A percentile compares a stretch with the other conserved stretches of the same genome.
Conservation (phyloP, 2,888 invertebrate species). For the Macaria liturata region DNA sequence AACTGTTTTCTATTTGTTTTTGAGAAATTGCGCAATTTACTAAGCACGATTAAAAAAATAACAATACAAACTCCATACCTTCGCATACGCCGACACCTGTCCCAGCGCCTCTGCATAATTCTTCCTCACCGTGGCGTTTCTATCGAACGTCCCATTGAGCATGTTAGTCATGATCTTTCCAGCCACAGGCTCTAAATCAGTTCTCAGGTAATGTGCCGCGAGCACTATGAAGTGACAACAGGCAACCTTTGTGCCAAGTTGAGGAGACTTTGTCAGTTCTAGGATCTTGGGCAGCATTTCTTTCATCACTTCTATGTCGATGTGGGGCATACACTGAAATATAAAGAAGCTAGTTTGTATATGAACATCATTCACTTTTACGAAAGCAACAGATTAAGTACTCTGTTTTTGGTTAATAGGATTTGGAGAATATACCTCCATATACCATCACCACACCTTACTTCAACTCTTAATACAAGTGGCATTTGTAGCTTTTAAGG, state of each 20-base stretch:
- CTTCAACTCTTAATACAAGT: no score
- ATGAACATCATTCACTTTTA: no score
- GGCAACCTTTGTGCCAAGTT: conserved; percentile 92
- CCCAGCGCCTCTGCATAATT: conserved; percentile 93
- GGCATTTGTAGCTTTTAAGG: no score
- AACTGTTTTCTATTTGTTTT: no score
- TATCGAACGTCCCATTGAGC: conserved; percentile 91
- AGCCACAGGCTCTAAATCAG: conserved; percentile 81
- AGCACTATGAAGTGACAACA: conserved; percentile 91
- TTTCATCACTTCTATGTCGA: conserved; percentile 90
- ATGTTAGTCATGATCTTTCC: conserved; percentile 83
- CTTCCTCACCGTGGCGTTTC: conserved; percentile 92
- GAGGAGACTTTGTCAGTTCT: conserved; percentile 93
- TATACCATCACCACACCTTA: no score
- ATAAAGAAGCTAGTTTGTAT: background rate
- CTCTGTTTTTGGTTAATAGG: no score
- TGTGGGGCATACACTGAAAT: conserved; percentile 85
- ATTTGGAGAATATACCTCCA: no score
- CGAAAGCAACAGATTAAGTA: no score
- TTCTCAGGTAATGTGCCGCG: conserved; percentile 81
- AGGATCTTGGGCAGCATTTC: conserved; percentile 91
- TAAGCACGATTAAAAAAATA: no score
- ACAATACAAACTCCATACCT: conserved; percentile 68
- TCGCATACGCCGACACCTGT: conserved; percentile 91
- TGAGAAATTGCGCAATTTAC: no score